phyloP scores from a whole-genome alignment of 2,888 invertebrate species.

The Cephus sareptanus region DNA sequence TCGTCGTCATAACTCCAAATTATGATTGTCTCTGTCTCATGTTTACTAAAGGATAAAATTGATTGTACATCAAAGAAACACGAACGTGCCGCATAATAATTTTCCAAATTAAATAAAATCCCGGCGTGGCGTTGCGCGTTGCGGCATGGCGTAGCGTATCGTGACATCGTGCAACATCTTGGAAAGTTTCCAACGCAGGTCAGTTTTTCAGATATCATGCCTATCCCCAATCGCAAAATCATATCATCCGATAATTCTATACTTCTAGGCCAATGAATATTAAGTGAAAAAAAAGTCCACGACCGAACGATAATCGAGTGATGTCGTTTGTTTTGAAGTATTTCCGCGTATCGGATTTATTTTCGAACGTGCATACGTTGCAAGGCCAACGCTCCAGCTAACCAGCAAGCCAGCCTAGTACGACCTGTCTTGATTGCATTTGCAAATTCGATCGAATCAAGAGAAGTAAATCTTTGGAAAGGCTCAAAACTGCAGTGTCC shows the following conservation, averaged over 20 bases:
- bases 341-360: background rate
- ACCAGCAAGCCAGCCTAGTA: background rate
- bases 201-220: background rate
- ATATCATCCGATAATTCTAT: background rate
- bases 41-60: background rate
- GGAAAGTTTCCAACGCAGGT: background rate
- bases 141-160: background rate
- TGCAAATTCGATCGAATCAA: background rate
- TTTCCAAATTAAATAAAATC: background rate
- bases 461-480: background rate
- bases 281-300: background rate
- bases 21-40: background rate
- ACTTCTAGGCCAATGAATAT: background rate
- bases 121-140: background rate
- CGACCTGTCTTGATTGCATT: background rate
- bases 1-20: background rate
- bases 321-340: background rate
- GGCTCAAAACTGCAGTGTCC: background rate
- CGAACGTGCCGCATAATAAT: background rate
- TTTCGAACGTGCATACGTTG: background rate
- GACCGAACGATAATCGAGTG: background rate
- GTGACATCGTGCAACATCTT: background rate
- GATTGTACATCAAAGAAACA: background rate
- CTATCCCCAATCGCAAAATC: background rate
- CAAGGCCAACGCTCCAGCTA: background rate